These are phyloP conservation scores for Chrysotoxum bicinctum DNA, from an alignment of 2,888 invertebrate species.

Conservation along the genomic window DNA sequence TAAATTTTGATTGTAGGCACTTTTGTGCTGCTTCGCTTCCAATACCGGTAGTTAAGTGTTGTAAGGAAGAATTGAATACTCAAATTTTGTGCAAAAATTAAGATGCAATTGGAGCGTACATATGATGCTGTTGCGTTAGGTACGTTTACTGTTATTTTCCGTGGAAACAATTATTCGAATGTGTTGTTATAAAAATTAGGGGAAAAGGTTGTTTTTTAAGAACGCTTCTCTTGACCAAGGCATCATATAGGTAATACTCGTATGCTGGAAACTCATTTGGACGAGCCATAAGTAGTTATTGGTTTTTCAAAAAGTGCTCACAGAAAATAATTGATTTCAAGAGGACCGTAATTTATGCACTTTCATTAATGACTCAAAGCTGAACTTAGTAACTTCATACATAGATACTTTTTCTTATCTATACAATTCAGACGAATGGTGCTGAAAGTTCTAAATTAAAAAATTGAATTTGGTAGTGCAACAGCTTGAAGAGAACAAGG, in stretches of 20 bases:
- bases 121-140: conserved; percentile 5
- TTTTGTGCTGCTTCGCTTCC: conserved; percentile 16
- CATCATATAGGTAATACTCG: background rate
- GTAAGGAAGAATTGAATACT: conserved; percentile 34
- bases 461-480: too few relatives aligned
- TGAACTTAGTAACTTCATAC: background rate
- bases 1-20: conserved; percentile 58
- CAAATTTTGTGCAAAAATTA: conserved; percentile 31
- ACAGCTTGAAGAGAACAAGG: too few relatives aligned
- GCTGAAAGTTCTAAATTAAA: too few relatives aligned
- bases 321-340: too few relatives aligned
- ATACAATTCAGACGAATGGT: too few relatives aligned
- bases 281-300: background rate
- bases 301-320: background rate
- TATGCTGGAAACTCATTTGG: background rate
- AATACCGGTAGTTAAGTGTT: conserved; percentile 69
- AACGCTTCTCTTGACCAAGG: background rate
- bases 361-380: too few relatives aligned
- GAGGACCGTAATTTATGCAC: background rate
- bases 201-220: background rate
- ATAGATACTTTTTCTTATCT: too few relatives aligned
- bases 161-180: conserved; percentile 46
- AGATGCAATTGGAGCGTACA: background rate
- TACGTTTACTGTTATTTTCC: conserved; percentile 45
- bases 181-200: conserved; percentile 28